A percentile compares a stretch with the other conserved stretches of the same genome.
Evolutionary conservation across 1,140 invertebrate species (phyloP).

Genomic region (Frieseomelitta varia): DNA sequence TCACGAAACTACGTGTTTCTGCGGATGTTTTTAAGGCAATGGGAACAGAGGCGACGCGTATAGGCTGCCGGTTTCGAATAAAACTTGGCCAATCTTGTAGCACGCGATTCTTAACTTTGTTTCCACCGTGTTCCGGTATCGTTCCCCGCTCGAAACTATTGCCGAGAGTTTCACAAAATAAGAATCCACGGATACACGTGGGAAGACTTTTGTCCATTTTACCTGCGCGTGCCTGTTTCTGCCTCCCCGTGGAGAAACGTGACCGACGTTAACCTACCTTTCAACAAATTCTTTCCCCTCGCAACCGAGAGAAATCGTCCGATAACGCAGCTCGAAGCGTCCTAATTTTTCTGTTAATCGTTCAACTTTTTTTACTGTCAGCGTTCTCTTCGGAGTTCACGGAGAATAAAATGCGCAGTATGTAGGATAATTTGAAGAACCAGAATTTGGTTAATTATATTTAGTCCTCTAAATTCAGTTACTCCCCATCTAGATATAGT

Average conservation of each 20-base stretch:
- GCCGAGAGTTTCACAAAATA: neutral
- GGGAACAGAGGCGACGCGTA: neutral
- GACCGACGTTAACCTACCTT: neutral
- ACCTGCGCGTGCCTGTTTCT: neutral
- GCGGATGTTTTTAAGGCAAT: neutral
- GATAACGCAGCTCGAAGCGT: neutral
- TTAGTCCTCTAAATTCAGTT: too few species aligned
- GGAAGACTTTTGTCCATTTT: neutral
- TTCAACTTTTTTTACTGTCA: neutral
- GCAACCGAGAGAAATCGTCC: neutral
- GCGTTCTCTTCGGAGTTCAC: neutral
- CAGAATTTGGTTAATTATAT: too few species aligned
- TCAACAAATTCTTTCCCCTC: neutral
- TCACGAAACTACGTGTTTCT: neutral
- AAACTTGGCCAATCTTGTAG: slow-evolving; percentile 41
- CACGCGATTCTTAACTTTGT: slow-evolving; percentile 41
- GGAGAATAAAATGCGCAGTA: neutral
- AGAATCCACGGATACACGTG: neutral
- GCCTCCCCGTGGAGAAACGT: too few species aligned
- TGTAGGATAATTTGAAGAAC: neutral
- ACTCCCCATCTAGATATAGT: too few species aligned
- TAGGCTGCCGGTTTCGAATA: slow-evolving; percentile 36
- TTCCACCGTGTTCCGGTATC: slow-evolving; percentile 15
- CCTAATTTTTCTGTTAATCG: neutral
- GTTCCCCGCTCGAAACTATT: neutral